Conservation (phyloP, 2,797 vertebrate genomes). For the Thripadectes ignobilis region DNA sequence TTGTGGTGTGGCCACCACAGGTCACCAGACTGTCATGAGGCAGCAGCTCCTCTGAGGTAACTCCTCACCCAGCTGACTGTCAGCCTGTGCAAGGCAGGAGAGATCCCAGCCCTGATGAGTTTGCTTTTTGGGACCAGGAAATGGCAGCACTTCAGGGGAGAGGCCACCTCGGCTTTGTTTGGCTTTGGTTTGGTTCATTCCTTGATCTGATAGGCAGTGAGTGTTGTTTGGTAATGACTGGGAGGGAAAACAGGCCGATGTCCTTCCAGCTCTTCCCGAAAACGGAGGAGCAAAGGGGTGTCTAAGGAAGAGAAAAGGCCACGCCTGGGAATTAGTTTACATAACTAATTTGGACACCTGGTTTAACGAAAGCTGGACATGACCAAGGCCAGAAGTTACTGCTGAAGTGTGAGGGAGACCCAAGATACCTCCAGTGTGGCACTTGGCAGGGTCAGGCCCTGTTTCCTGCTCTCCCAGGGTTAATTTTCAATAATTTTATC, state of each 20-base stretch:
- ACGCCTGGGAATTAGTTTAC: background rate
- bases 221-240: background rate
- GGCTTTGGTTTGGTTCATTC: background rate
- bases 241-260: background rate
- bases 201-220: background rate
- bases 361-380: background rate
- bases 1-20: background rate
- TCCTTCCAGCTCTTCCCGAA: background rate
- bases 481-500: conserved; percentile 12
- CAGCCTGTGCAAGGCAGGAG: background rate
- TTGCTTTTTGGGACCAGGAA: background rate
- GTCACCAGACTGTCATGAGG: background rate
- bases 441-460: background rate
- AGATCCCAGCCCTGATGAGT: background rate
- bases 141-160: background rate
- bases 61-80: background rate
- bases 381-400: background rate
- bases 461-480: background rate
- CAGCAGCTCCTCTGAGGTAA: background rate
- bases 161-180: background rate
- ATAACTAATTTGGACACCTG: background rate
- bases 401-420: background rate
- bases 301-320: background rate
- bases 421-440: background rate
- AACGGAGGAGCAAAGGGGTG: background rate